Evolutionary conservation across 2,113 vertebrate species (phyloP).

Genomic region (Pelecanoides urinatrix): DNA sequence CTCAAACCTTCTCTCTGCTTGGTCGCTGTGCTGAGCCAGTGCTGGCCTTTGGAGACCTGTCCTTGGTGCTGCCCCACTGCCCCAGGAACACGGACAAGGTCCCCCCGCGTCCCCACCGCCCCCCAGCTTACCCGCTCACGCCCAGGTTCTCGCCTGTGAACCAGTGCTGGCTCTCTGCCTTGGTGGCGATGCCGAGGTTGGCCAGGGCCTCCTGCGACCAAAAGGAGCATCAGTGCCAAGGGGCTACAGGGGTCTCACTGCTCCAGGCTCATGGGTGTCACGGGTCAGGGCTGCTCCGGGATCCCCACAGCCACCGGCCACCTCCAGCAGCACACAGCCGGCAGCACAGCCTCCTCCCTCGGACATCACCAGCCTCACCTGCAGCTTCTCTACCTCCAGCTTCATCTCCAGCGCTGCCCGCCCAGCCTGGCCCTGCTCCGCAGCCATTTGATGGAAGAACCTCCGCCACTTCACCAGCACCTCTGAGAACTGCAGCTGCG

Average conservation of each 20-base stretch:
- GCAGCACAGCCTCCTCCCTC: background rate
- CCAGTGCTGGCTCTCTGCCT: conserved; percentile 80
- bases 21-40: background rate
- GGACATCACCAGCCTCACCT: conserved; percentile 66
- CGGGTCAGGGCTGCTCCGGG: background rate
- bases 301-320: background rate
- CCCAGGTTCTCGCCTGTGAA: conserved; percentile 75
- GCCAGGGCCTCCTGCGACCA: conserved; percentile 78
- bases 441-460: conserved; percentile 86
- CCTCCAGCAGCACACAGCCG: background rate
- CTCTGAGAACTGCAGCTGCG: conserved; percentile 87
- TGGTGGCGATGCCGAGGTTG: conserved; percentile 74
- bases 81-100: background rate
- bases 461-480: conserved; percentile 87
- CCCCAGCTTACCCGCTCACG: conserved; percentile 78
- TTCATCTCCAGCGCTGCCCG: conserved; percentile 74
- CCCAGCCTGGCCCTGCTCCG: conserved; percentile 79
- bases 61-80: background rate
- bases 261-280: background rate
- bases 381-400: conserved; percentile 82
- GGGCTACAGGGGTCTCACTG: background rate
- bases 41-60: background rate
- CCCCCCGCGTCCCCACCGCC: no score
- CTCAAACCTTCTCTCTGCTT: background rate
- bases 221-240: background rate